These are phyloP conservation scores for Drosophila sucinea DNA, from an alignment of 1,140 invertebrate species.

Conservation along the genomic window DNA sequence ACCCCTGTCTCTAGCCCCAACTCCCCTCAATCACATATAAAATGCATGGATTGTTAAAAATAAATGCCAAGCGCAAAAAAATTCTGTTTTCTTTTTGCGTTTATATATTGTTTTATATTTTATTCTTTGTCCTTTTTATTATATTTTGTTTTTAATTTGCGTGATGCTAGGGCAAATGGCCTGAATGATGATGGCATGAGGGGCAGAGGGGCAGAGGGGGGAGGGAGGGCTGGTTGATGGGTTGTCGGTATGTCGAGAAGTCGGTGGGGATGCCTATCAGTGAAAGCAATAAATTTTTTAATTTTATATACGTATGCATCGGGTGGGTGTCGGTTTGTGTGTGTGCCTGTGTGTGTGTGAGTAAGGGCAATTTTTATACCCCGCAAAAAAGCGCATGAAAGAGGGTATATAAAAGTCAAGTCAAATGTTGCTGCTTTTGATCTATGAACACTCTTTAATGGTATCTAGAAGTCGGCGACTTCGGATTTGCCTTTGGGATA, in stretches of 20 bases:
- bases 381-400: background rate
- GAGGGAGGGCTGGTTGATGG: background rate
- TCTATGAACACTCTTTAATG: background rate
- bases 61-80: slow-evolving; percentile 70
- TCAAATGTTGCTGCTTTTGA: background rate
- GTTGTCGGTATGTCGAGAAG: background rate
- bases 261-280: slow-evolving; percentile 56
- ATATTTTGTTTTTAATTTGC: slow-evolving; percentile 68
- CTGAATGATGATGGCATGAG: slow-evolving; percentile 6
- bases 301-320: slow-evolving; percentile 57
- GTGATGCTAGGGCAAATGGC: slow-evolving; percentile 41
- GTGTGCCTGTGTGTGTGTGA: slow-evolving; percentile 15
- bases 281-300: slow-evolving; percentile 77
- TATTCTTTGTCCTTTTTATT: slow-evolving; percentile 34
- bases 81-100: slow-evolving; percentile 36
- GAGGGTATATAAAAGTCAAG: background rate
- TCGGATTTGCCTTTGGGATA: background rate
- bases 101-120: slow-evolving; percentile 11
- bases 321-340: slow-evolving; percentile 4
- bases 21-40: slow-evolving; percentile 51
- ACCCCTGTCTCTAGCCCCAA: slow-evolving; percentile 37
- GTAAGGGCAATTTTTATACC: slow-evolving; percentile 30
- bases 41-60: slow-evolving; percentile 78
- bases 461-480: background rate
- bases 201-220: background rate